These are phyloP conservation scores for Corythoichthys haematopterus DNA, from an alignment of 2,113 vertebrate species.

Conservation along the genomic window DNA sequence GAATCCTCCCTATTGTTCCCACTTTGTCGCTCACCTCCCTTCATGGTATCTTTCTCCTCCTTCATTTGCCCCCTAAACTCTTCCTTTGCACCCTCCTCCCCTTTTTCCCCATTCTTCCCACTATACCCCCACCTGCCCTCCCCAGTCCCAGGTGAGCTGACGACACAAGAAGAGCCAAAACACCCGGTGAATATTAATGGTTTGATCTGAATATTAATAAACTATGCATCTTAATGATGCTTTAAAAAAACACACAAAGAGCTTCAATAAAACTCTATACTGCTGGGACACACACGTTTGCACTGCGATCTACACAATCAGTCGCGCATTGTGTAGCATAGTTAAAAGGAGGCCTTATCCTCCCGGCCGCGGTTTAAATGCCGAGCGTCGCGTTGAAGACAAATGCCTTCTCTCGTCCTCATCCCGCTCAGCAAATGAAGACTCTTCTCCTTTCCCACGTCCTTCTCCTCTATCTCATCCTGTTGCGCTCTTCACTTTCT, in stretches of 20 bases:
- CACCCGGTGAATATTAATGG: conserved; percentile 71
- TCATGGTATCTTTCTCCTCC: conserved; percentile 36
- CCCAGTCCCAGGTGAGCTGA: conserved; percentile 74
- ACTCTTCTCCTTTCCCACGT: conserved; percentile 70
- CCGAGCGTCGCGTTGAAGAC: conserved; percentile 64
- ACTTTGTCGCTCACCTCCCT: conserved; percentile 23
- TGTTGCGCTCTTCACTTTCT: conserved; percentile 69
- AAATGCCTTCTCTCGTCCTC: conserved; percentile 70
- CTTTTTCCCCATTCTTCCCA: conserved; percentile 25
- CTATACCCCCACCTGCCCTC: conserved; percentile 50
- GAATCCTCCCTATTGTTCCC: conserved; percentile 25
- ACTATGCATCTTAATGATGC: conserved; percentile 69
- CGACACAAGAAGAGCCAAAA: conserved; percentile 71
- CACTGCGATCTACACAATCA: conserved; percentile 41
- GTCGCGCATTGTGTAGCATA: conserved; percentile 61
- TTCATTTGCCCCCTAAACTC: conserved; percentile 40
- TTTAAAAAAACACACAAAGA: conserved; percentile 49
- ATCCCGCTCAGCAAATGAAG: conserved; percentile 65
- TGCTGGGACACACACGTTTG: conserved; percentile 6
- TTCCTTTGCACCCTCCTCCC: conserved; percentile 23
- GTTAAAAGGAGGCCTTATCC: conserved; percentile 68
- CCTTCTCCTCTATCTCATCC: conserved; percentile 68
- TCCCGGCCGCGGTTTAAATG: conserved; percentile 62
- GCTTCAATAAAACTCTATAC: conserved; percentile 35
- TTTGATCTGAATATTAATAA: conserved; percentile 75